phyloP scores from a whole-genome alignment of 2,888 invertebrate species.

The Trissolcus brochymenae region DNA sequence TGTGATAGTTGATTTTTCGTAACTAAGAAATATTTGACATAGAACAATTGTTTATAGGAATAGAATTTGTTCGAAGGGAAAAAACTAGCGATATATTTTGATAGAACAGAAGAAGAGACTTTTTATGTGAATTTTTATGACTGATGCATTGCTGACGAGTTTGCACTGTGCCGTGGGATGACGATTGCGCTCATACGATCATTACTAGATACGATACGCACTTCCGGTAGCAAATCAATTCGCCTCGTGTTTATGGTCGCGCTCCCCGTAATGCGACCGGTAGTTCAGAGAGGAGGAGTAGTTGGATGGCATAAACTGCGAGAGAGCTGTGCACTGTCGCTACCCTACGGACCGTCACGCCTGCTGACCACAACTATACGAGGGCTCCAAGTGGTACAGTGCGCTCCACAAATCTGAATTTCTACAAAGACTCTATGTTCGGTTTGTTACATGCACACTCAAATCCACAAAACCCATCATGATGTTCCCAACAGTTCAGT shows the following conservation, averaged over 20 bases:
- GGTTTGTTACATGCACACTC: slow-evolving; percentile 20
- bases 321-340: slow-evolving; percentile 50
- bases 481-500: slow-evolving; percentile 10
- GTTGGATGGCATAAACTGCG: slow-evolving; percentile 46
- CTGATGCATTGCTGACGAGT: slow-evolving; percentile 28
- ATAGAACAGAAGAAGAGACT: slow-evolving; percentile 2
- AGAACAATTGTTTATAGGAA: background rate
- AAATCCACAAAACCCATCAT: slow-evolving; percentile 20
- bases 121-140: slow-evolving; percentile 44
- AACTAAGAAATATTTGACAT: no score
- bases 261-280: slow-evolving; percentile 68
- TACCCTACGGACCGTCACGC: slow-evolving; percentile 72
- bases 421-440: slow-evolving; percentile 41
- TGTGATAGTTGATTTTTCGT: no score
- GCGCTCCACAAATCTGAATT: slow-evolving; percentile 55
- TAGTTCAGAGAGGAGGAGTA: slow-evolving; percentile 62
- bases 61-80: background rate
- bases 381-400: slow-evolving; percentile 61
- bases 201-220: slow-evolving; percentile 74
- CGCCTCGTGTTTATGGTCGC: slow-evolving; percentile 73
- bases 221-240: slow-evolving; percentile 76
- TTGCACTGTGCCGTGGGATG: slow-evolving; percentile 56
- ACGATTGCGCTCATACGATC: slow-evolving; percentile 68
- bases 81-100: slow-evolving; percentile 3
- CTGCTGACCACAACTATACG: slow-evolving; percentile 75